Conservation (phyloP, 2,888 invertebrate genomes). For the Himalopsyche japonica region DNA sequence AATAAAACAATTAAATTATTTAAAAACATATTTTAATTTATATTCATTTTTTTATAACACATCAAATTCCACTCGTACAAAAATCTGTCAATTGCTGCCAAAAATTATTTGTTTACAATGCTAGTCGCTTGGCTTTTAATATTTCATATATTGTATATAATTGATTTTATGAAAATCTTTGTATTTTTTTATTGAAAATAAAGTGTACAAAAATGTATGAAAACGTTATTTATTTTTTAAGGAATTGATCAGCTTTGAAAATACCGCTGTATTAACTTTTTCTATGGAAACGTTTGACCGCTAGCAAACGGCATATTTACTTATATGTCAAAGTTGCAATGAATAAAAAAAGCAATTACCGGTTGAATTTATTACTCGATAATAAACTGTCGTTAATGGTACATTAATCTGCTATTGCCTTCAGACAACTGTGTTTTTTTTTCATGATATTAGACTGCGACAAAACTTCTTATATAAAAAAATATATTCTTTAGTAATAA, state of each 20-base stretch:
- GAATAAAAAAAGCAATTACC: not conserved
- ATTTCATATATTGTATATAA: too few relatives aligned
- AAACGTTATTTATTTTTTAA: too few relatives aligned
- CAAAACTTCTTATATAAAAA: not conserved
- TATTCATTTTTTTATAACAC: not conserved
- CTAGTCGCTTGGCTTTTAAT: too few relatives aligned
- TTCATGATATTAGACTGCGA: not conserved
- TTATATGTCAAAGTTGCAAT: not conserved
- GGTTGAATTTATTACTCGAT: not conserved
- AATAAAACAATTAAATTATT: not conserved
- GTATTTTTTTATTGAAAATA: too few relatives aligned
- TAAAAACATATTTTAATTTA: not conserved
- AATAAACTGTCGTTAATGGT: not conserved
- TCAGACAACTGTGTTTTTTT: not conserved
- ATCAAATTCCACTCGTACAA: too few relatives aligned
- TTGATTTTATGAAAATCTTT: too few relatives aligned
- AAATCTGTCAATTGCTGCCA: too few relatives aligned
- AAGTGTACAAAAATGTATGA: not conserved
- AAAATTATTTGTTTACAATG: too few relatives aligned
- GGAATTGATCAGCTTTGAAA: not conserved
- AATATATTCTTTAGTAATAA: not conserved
- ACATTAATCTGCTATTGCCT: not conserved
- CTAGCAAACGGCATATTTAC: not conserved
- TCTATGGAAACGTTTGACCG: not conserved
- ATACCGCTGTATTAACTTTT: too few relatives aligned